phyloP scores from a whole-genome alignment of 2,113 vertebrate genomes.

The Prunella himalayana region DNA sequence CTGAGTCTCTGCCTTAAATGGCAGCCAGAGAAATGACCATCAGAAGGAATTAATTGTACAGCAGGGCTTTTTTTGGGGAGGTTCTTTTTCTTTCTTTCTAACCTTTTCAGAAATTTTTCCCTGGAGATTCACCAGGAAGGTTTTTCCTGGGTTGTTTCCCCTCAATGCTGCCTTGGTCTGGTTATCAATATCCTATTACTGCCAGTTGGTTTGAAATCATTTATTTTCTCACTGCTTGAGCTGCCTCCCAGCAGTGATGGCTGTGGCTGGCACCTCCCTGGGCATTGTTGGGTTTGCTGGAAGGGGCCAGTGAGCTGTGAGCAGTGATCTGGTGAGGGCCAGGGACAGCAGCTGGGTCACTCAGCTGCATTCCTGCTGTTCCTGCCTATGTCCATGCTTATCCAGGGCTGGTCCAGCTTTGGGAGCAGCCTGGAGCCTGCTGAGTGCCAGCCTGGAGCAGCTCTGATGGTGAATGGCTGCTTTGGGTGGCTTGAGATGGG shows the following conservation, averaged over 20 bases:
- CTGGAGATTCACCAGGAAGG: constrained; percentile 4
- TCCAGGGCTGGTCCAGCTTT: rapidly evolving
- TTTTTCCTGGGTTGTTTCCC: background rate
- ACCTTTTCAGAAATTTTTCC: background rate
- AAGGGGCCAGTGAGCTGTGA: background rate
- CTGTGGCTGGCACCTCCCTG: background rate
- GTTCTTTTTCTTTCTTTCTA: background rate
- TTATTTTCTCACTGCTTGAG: background rate
- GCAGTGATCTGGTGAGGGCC: background rate
- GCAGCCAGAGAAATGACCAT: background rate
- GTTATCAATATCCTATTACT: constrained; percentile 32
- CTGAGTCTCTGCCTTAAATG: background rate
- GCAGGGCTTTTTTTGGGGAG: rapidly evolving
- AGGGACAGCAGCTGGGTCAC: rapidly evolving
- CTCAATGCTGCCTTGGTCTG: background rate
- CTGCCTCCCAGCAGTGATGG: background rate
- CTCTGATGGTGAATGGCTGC: rapidly evolving
- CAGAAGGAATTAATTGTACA: background rate
- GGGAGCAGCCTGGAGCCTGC: background rate
- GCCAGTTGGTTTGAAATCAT: background rate
- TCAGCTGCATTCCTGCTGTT: background rate
- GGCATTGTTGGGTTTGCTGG: background rate
- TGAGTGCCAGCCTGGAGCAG: background rate
- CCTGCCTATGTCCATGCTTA: rapidly evolving
- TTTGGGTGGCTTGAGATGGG: background rate